Evolutionary conservation across 2,113 vertebrate species (phyloP).

Genomic region (Erythrolamprus reginae): DNA sequence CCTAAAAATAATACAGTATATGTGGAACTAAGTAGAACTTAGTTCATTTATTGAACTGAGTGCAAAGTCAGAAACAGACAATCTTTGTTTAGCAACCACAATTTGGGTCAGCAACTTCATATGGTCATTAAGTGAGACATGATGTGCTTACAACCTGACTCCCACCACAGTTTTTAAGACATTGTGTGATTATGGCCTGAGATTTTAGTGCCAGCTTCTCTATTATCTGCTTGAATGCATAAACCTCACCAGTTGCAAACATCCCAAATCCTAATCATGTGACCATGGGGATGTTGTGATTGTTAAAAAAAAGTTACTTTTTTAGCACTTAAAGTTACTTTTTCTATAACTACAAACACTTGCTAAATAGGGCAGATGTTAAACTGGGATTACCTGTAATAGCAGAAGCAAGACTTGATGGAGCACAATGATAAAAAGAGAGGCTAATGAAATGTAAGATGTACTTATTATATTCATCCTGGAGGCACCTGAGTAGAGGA

Average conservation of each 20-base stretch:
- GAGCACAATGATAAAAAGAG: background rate
- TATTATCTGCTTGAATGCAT: background rate
- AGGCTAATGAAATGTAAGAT: no score
- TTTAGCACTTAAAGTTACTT: background rate
- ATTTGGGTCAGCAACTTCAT: background rate
- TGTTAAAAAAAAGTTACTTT: background rate
- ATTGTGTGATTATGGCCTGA: background rate
- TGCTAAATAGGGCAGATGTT: background rate
- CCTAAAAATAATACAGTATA: background rate
- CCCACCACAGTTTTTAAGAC: background rate
- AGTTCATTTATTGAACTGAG: background rate
- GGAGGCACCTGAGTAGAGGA: background rate
- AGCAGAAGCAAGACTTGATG: background rate
- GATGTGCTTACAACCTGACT: background rate
- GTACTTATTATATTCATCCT: background rate
- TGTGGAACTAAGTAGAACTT: background rate
- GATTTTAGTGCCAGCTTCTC: background rate
- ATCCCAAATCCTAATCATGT: background rate
- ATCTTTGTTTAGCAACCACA: background rate
- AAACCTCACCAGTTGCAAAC: background rate
- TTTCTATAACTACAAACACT: background rate
- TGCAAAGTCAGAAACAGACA: background rate
- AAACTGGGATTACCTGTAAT: background rate
- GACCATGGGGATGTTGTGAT: background rate
- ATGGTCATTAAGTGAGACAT: background rate